Conservation (phyloP, 2,888 invertebrate genomes). For the Athalia rosae region DNA sequence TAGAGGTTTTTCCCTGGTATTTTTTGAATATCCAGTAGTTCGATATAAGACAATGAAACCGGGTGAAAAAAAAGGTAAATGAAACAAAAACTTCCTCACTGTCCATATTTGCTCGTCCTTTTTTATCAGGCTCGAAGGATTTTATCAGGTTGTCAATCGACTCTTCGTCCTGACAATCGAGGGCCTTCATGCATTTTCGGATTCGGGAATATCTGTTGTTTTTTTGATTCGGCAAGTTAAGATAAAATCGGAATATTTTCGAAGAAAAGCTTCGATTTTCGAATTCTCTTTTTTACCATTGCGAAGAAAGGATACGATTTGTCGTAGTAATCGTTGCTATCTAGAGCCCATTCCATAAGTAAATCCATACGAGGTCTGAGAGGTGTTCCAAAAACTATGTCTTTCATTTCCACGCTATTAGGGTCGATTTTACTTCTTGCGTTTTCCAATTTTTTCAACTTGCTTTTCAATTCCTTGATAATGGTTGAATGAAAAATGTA, state of each 20-base stretch:
- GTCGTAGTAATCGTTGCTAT: constrained; percentile 57
- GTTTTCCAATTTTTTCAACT: constrained; percentile 58
- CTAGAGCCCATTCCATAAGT: constrained; percentile 64
- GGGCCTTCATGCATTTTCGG: constrained; percentile 51
- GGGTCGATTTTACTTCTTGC: constrained; percentile 58
- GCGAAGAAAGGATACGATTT: constrained; percentile 60
- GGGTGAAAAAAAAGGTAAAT: too few relatives aligned
- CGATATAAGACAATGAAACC: too few relatives aligned
- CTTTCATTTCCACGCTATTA: constrained; percentile 55
- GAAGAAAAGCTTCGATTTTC: background rate
- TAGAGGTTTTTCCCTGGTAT: too few relatives aligned
- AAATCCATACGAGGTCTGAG: constrained; percentile 60
- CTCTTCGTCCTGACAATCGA: constrained; percentile 60
- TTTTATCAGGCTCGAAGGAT: constrained; percentile 56
- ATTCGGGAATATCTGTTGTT: constrained; percentile 18
- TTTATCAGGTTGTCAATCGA: constrained; percentile 57
- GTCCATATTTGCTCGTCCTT: constrained; percentile 54
- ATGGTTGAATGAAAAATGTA: background rate
- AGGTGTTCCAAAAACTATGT: constrained; percentile 62
- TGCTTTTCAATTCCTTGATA: constrained; percentile 61
- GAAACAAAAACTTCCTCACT: constrained; percentile 53
- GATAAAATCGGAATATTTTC: background rate
- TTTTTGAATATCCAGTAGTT: too few relatives aligned
- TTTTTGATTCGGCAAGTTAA: background rate
- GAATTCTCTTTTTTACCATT: background rate